A percentile compares a stretch with the other conserved stretches of the same genome.
Evolutionary conservation across 2,888 invertebrate genomes (phyloP).

Genomic region (Tinea semifulvella): DNA sequence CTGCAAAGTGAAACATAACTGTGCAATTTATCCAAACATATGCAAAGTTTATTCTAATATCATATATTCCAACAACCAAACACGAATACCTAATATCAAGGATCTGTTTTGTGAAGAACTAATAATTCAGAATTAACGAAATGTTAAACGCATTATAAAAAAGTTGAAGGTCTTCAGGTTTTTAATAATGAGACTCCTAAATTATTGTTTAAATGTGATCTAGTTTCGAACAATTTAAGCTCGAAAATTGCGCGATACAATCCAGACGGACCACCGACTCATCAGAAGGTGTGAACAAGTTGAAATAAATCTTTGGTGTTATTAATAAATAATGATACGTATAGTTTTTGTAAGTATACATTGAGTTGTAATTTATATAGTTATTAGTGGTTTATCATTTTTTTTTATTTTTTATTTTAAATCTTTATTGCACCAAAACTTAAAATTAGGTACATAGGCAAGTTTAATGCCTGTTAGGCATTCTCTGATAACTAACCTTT

Average conservation of each 20-base stretch:
- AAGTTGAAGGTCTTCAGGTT: conserved; percentile 10
- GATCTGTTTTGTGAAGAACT: conserved; percentile 1
- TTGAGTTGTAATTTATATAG: not conserved
- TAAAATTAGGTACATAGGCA: no score
- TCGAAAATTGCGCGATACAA: not conserved
- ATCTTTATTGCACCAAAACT: no score
- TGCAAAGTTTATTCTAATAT: not conserved
- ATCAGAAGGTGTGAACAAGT: not conserved
- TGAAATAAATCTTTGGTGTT: not conserved
- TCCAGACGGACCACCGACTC: not conserved
- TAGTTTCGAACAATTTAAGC: conserved; percentile 1
- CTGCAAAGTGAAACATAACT: not conserved
- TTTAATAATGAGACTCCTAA: conserved; percentile 5
- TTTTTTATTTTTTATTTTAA: no score
- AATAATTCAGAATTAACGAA: not conserved
- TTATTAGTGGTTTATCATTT: no score
- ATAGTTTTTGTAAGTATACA: not conserved
- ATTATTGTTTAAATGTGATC: conserved; percentile 10
- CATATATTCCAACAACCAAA: not conserved
- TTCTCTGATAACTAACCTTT: no score
- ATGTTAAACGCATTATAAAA: conserved; percentile 10
- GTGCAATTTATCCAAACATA: not conserved
- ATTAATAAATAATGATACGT: not conserved
- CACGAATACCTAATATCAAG: conserved; percentile 5
- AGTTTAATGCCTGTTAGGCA: no score